phyloP scores from a whole-genome alignment of 2,888 invertebrate species.

The Zele albiditarsus region DNA sequence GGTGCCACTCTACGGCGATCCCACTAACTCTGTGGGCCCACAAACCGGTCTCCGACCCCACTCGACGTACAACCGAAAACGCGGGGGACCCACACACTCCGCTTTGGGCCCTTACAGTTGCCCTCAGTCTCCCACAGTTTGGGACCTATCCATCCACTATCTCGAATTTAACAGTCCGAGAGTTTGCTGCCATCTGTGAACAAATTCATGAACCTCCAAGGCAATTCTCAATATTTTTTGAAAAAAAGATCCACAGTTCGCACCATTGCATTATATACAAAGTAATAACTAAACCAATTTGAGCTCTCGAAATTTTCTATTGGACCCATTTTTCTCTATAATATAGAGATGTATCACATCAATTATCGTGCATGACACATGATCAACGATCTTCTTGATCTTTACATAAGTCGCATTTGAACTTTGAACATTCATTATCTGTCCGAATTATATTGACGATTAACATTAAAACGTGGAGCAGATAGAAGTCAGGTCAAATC shows the following conservation, averaged over 20 bases:
- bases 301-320: not conserved
- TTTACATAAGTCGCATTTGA: slow-evolving; percentile 1
- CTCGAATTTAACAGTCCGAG: not conserved
- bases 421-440: not conserved
- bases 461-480: not conserved
- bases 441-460: not conserved
- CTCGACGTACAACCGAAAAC: not conserved
- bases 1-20: slow-evolving; percentile 56
- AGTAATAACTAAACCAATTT: not conserved
- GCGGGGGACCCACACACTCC: not conserved
- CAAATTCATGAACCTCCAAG: not conserved
- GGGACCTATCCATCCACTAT: not conserved
- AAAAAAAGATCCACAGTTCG: not conserved
- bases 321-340: not conserved
- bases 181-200: slow-evolving; percentile 36
- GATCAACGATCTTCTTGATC: slow-evolving; percentile 3
- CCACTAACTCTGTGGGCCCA: slow-evolving; percentile 32
- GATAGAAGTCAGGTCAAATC: not conserved
- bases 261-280: not conserved
- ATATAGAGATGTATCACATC: not conserved
- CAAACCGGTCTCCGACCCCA: slow-evolving; percentile 47
- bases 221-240: not conserved
- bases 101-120: not conserved
- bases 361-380: not conserved
- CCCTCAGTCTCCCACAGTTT: not conserved